A percentile compares a stretch with the other conserved stretches of the same genome.
phyloP scores from a whole-genome alignment of 2,113 vertebrate species.

The Pelusios castaneus region DNA sequence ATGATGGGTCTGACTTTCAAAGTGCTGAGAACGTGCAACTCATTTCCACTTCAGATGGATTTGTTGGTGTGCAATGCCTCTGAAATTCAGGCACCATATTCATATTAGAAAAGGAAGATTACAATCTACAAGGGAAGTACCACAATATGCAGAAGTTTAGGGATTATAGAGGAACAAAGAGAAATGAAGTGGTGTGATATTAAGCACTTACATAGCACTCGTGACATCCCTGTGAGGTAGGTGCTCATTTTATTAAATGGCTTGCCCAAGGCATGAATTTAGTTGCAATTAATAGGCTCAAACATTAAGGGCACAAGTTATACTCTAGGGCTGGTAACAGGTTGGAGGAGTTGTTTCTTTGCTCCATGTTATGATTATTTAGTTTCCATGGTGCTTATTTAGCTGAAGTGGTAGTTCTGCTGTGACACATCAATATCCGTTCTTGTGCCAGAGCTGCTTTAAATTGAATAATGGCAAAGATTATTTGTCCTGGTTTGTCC shows the following conservation, averaged over 20 bases:
- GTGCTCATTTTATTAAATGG: not conserved
- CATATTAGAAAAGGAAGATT: not conserved
- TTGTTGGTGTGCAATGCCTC: not conserved
- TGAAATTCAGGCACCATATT: not conserved
- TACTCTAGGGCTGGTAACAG: not conserved
- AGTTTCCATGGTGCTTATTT: not conserved
- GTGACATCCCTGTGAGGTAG: not conserved
- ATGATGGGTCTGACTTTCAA: not conserved
- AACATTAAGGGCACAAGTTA: not conserved
- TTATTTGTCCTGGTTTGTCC: not conserved
- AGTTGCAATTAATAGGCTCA: not conserved
- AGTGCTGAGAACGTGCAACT: not conserved
- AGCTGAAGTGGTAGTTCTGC: not conserved
- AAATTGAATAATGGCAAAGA: not conserved
- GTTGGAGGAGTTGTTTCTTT: not conserved
- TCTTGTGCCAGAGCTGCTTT: not conserved
- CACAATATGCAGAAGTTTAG: not conserved
- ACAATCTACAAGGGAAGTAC: rapidly evolving
- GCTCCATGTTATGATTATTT: rapidly evolving
- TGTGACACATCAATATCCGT: not conserved
- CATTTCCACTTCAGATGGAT: rapidly evolving
- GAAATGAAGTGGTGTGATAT: not conserved
- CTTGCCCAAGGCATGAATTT: not conserved
- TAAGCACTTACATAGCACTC: not conserved
- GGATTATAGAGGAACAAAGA: not conserved